Evolutionary conservation across 2,888 invertebrate genomes (phyloP).

Genomic region (Hyposoter didymator): DNA sequence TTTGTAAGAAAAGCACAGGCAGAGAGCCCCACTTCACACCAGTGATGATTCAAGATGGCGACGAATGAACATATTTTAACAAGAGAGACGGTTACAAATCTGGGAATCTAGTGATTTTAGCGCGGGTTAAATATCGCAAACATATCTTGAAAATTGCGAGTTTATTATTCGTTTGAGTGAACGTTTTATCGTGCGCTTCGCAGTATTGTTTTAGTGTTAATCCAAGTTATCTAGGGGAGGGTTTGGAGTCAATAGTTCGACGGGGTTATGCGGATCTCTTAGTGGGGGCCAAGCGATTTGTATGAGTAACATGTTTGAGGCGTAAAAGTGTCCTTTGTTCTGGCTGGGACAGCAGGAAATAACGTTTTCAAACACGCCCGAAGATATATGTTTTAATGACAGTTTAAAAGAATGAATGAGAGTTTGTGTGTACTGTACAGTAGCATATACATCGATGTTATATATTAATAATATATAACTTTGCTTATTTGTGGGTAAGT

Average conservation of each 20-base stretch:
- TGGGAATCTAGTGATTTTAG: conserved; percentile 41
- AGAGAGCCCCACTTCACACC: background rate
- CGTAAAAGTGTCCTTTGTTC: conserved; percentile 45
- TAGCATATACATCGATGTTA: conserved; percentile 16
- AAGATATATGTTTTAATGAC: conserved; percentile 26
- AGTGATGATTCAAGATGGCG: conserved; percentile 56
- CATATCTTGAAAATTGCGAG: conserved; percentile 11
- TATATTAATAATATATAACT: conserved; percentile 11
- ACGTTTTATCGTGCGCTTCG: background rate
- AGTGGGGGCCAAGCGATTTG: conserved; percentile 7
- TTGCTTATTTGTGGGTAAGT: conserved; percentile 66
- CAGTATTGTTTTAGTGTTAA: background rate
- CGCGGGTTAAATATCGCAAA: conserved; percentile 33
- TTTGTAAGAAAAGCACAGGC: conserved; percentile 1
- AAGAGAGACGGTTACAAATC: conserved; percentile 28
- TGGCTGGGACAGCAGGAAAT: conserved; percentile 2
- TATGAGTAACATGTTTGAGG: conserved; percentile 23
- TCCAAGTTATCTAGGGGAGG: background rate
- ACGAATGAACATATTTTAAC: conserved; percentile 23
- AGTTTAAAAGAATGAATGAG: conserved; percentile 31
- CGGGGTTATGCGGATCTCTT: conserved; percentile 17
- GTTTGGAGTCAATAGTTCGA: conserved; percentile 6
- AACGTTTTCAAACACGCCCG: background rate
- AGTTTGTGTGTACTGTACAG: conserved; percentile 26
- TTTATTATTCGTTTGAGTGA: conserved; percentile 6